Base-by-base conservation (phyloP, 2,797 vertebrate species). In the Odontamblyopus rebecca region DNA sequence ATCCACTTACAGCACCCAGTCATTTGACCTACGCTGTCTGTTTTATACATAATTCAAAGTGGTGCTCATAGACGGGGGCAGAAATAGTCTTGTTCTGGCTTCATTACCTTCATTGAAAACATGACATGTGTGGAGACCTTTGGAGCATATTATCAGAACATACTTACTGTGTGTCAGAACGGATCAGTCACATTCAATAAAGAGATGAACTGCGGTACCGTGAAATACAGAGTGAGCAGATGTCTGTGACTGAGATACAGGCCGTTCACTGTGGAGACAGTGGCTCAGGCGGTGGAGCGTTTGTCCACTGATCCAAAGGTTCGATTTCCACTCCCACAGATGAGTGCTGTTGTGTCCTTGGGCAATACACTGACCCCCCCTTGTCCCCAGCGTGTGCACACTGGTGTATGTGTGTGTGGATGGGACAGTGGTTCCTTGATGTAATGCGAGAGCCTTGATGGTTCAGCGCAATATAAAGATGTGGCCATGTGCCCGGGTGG, bases 91-190 rank as follows among this genome's bases (percentile, higher is more conserved):
- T 26, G 38, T 65, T 50, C 38, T 18, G 23, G n/a, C 38, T 48
- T 41, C 23, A 50, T 48, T 48, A 44, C 63, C 41, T 65, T 65
- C 38, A 50, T 8, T 65, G 63, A 65, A 65, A 23, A 48, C n/a
- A 48, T 44, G 62, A 65, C 13, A 50, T 50, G 16, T 50, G n/a
- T 29, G 13, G 15, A 56, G 29, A 35, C 66, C 51, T 56, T 67
- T 54, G 9, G 51, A 67, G 66, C 13, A 35, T 53, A 53, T 67
- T 67, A 67, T 29, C 66, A 29, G 35, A 67, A 54, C 30, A 19
- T 15, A 56, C 50, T 54, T 32, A n/a, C 26, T 29, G 50, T 3
- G 19, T 53, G 66, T 67, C 50, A 67, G 50, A 53, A 53, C 18
- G 6, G 30, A 67, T 56, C 27, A 54, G n/a, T 54, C 29, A 41